Evolutionary conservation across 2,113 vertebrate species (phyloP).

Genomic region (Haliaeetus leucogaster): DNA sequence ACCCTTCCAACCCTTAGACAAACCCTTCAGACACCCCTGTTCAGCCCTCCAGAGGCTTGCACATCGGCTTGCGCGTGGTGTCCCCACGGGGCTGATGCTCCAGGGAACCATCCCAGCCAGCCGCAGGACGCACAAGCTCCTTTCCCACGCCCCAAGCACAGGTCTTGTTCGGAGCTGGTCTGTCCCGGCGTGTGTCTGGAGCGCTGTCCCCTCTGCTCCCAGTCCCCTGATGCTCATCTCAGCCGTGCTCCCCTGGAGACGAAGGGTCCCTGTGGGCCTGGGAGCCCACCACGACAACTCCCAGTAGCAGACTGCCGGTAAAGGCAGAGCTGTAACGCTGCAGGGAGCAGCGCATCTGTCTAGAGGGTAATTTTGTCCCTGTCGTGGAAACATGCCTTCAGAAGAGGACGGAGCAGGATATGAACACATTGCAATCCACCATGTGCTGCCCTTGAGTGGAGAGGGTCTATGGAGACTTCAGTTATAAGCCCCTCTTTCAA

Average conservation of each 20-base stretch:
- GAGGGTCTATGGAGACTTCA: background rate
- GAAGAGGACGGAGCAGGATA: background rate
- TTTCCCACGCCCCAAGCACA: background rate
- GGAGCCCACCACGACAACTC: background rate
- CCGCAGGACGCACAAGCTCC: background rate
- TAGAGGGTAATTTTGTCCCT: background rate
- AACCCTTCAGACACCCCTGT: background rate
- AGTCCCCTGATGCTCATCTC: rapidly evolving
- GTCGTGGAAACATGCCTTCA: background rate
- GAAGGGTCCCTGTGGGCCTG: background rate
- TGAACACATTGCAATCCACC: background rate
- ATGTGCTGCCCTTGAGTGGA: background rate
- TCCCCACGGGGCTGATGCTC: background rate
- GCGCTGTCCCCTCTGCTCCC: background rate
- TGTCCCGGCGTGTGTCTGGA: background rate
- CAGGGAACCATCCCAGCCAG: background rate
- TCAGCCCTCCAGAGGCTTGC: background rate
- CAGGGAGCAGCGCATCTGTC: rapidly evolving
- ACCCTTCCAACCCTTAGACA: background rate
- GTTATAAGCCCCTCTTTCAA: constrained; percentile 37
- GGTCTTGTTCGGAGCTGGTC: background rate
- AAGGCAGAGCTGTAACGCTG: background rate
- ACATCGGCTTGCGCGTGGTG: rapidly evolving
- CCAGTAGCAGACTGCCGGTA: background rate
- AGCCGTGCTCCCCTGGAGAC: background rate